Base-by-base conservation (phyloP, 1,140 invertebrate genomes). In the Uloborus diversus region DNA sequence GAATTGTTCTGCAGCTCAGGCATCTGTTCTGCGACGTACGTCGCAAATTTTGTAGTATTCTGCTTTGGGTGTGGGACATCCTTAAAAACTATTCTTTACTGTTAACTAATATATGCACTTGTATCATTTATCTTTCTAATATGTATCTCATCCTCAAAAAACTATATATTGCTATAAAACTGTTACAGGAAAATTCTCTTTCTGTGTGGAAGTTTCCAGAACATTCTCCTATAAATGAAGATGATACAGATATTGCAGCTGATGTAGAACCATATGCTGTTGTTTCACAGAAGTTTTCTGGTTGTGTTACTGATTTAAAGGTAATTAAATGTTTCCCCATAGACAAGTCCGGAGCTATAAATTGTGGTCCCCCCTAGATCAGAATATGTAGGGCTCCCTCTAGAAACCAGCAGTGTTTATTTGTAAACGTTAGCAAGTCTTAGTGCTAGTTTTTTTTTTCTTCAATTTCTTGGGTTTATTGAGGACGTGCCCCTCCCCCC, bases 231-330 rank as follows among this genome's bases (percentile, higher is more conserved):
- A 42, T n/a, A 30, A 49, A 73, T 32, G 57, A 37, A 30, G 73
- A 66, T n/a, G 25, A 17, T 30, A 51, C 56, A 25, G 30, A 62
- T 32, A 27, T 25, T 33, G 14, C 49, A 23, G 27, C 14, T n/a
- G 73, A 78, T 37, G 27, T 51, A 51, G 71, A 75, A 28, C 73
- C 73, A n/a, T 9, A 51, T 23, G 20, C 42, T 35, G 20, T 57
- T 20, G 23, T 37, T 14, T 56, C 28, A 17, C 14, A 27, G 7
- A 14, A 37, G 25, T 53, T 78, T 20, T 20, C 23, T 23, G 73
- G 73, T 20, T 49, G 28, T 78, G 73, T 78, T 56, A 78, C 73
- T 28, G 73, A 65, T 23, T 56, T 78, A 30, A 66, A 78, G n/a
- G 73, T 78, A 64, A 64, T 13, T 35, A n/a, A 13, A 23, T 53